A percentile compares a stretch with the other conserved stretches of the same genome.
phyloP scores from a whole-genome alignment of 2,113 vertebrate genomes.

The Piprites chloris region DNA sequence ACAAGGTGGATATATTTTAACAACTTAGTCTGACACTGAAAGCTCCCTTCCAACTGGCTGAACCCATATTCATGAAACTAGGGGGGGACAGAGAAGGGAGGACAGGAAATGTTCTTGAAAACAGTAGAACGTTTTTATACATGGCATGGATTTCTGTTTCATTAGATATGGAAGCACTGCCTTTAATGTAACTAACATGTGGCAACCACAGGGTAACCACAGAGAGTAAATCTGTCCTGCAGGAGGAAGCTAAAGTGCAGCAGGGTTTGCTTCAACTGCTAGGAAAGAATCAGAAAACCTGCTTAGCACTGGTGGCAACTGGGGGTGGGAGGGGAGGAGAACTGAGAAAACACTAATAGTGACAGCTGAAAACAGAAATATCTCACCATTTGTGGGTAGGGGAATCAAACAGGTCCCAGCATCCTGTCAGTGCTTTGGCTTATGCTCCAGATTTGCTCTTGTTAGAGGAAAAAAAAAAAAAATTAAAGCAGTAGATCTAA shows the following conservation, averaged over 20 bases:
- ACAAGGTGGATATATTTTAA: neutral
- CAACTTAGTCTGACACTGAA: neutral
- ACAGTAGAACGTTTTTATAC: neutral
- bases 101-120: conserved; percentile 8
- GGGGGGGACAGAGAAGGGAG: neutral
- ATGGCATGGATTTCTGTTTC: conserved; percentile 31
- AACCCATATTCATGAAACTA: neutral
- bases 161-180: conserved; percentile 6
- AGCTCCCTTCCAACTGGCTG: neutral
- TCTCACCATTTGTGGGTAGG: neutral
- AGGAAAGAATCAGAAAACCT: neutral
- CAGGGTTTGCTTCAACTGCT: conserved; percentile 16
- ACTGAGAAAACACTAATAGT: conserved; percentile 23
- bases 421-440: neutral
- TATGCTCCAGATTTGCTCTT: neutral
- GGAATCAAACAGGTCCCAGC: neutral
- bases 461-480: neutral
- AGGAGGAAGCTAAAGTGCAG: conserved; percentile 25
- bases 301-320: neutral
- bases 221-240: conserved; percentile 46
- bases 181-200: conserved; percentile 45
- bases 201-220: conserved; percentile 50
- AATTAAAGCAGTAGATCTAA: neutral
- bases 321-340: neutral
- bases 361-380: conserved; percentile 43